These are phyloP conservation scores for Mus spicilegus DNA, from an alignment of 2,113 vertebrate genomes.

Conservation along the genomic window DNA sequence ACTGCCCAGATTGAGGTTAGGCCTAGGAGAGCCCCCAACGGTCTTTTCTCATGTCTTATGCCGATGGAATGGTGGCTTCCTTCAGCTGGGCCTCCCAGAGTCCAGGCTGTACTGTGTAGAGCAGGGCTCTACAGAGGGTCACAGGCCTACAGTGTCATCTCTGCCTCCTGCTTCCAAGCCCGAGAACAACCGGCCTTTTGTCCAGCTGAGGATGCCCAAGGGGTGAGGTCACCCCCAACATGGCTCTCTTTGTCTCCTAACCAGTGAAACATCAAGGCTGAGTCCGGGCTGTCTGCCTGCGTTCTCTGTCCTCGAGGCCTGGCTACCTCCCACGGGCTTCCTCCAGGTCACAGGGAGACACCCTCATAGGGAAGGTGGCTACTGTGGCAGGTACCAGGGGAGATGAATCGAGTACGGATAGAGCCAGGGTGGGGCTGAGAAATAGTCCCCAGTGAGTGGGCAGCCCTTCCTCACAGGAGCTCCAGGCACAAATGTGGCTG, in stretches of 20 bases:
- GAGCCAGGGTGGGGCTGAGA: neutral
- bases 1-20: neutral
- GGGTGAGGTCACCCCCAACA: conserved; percentile 78
- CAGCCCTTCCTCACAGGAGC: neutral
- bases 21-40: neutral
- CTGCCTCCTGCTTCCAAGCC: conserved; percentile 50
- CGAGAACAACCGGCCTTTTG: conserved; percentile 74
- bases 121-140: conserved; percentile 42
- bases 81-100: neutral
- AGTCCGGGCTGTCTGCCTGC: conserved; percentile 2
- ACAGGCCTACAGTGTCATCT: conserved; percentile 49
- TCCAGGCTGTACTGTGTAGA: neutral
- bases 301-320: neutral
- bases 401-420: neutral
- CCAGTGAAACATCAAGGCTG: conserved; percentile 66
- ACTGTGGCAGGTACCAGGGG: neutral
- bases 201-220: conserved; percentile 75
- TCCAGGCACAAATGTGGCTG: neutral
- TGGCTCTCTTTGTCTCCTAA: conserved; percentile 75
- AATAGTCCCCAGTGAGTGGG: neutral
- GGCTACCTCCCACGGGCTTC: neutral
- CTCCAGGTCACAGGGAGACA: neutral
- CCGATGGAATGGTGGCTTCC: neutral
- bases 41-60: neutral
- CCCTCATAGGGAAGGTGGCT: neutral